Conservation (phyloP, 2,888 invertebrate genomes). For the Diarsia mendica region DNA sequence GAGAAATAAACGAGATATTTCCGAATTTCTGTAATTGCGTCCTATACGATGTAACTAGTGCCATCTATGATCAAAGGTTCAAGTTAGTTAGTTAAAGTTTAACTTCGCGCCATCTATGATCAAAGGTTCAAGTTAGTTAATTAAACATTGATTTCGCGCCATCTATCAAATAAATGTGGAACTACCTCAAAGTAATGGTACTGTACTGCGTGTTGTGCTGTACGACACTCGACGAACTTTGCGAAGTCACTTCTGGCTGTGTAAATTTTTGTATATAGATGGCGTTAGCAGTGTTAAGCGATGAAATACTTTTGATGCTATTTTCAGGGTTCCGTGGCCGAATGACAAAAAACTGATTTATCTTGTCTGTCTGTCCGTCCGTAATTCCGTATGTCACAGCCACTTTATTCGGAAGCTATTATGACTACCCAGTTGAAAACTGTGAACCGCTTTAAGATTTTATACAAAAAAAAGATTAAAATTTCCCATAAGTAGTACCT, state of each 20-base stretch:
- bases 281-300: too few species aligned
- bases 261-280: conserved; percentile 34
- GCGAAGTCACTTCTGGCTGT: not conserved
- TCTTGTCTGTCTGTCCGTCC: too few species aligned
- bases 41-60: not conserved
- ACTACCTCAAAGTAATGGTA: conserved; percentile 61
- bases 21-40: not conserved
- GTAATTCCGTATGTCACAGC: too few species aligned
- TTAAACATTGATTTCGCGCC: conserved; percentile 27
- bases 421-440: too few species aligned
- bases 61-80: conserved; percentile 17
- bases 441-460: too few species aligned
- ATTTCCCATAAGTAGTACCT: too few species aligned
- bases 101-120: conserved; percentile 55
- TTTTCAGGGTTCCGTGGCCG: too few species aligned
- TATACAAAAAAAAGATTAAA: too few species aligned
- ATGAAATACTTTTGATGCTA: too few species aligned
- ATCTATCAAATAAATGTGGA: conserved; percentile 39
- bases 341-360: too few species aligned
- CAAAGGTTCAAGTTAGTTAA: not conserved
- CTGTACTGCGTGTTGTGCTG: conserved; percentile 59
- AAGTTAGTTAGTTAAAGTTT: not conserved
- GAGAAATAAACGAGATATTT: not conserved
- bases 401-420: too few species aligned
- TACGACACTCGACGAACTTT: not conserved